A percentile compares a stretch with the other conserved stretches of the same genome.
These are phyloP conservation scores for Drosophila bipectinata DNA, from an alignment of 1,140 invertebrate genomes.

Conservation along the genomic window DNA sequence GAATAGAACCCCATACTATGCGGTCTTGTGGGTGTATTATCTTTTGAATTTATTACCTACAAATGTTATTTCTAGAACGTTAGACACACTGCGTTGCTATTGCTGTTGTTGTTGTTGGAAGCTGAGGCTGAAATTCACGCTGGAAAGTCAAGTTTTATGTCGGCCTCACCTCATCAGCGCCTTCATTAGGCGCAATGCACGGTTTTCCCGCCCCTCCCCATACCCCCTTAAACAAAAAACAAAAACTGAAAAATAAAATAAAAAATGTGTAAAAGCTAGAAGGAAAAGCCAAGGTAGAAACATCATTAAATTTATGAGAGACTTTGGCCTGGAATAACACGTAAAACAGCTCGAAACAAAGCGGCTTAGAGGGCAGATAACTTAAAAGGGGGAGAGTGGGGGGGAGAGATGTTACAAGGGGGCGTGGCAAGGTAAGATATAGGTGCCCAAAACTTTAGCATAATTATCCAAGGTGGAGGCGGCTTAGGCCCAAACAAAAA, in stretches of 20 bases:
- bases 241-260: conserved; percentile 10
- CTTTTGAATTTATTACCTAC: conserved; percentile 81
- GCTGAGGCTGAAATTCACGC: conserved; percentile 1
- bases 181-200: conserved; percentile 60
- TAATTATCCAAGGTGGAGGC: conserved; percentile 35
- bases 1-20: conserved; percentile 2
- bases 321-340: conserved; percentile 57
- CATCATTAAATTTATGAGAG: conserved; percentile 78
- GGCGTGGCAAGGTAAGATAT: conserved; percentile 16
- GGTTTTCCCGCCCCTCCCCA: neutral
- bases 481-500: conserved; percentile 34
- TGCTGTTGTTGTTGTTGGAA: neutral
- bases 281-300: conserved; percentile 46
- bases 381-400: no score
- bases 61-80: conserved; percentile 81
- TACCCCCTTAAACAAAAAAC: neutral
- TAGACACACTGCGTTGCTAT: conserved; percentile 59
- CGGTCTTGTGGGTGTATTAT: conserved; percentile 73
- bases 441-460: conserved; percentile 26
- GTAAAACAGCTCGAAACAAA: conserved; percentile 44
- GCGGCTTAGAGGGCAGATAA: conserved; percentile 10
- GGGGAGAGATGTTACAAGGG: neutral
- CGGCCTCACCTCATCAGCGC: conserved; percentile 67
- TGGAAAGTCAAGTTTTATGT: conserved; percentile 39
- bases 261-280: conserved; percentile 17